These are phyloP conservation scores for Deroplatys truncata DNA, from an alignment of 2,888 invertebrate genomes.

Conservation along the genomic window DNA sequence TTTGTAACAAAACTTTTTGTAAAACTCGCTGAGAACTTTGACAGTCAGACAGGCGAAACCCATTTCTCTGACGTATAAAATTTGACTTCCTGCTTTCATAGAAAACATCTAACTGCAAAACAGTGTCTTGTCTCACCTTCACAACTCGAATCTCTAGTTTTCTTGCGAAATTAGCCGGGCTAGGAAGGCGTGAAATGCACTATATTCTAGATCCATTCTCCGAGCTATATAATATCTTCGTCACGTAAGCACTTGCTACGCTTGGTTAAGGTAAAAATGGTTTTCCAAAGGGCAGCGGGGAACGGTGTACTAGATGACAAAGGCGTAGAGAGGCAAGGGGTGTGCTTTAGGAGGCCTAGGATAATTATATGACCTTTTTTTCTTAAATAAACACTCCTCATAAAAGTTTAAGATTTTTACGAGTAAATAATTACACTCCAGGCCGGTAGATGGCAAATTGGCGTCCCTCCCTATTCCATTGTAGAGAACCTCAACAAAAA, in stretches of 20 bases:
- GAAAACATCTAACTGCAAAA: too few species aligned
- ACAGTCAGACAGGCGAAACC: not conserved
- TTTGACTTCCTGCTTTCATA: not conserved
- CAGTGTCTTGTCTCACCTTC: too few species aligned
- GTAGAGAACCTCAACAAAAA: not conserved
- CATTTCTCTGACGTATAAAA: not conserved
- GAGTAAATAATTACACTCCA: constrained; percentile 3
- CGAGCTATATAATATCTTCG: not conserved
- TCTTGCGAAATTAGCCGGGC: not conserved
- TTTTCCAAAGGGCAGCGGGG: not conserved
- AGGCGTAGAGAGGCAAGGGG: not conserved
- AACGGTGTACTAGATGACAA: not conserved
- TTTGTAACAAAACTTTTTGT: not conserved
- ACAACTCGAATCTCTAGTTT: not conserved
- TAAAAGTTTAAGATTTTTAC: not conserved
- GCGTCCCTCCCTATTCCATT: not conserved
- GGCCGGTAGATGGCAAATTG: not conserved
- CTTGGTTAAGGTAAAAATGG: not conserved
- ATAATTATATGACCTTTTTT: not conserved
- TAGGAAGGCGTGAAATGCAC: not conserved
- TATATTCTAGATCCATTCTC: not conserved
- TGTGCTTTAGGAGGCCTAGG: not conserved
- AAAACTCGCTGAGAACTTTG: not conserved
- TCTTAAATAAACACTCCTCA: not conserved
- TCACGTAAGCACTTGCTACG: not conserved